Conservation (phyloP, 1,140 invertebrate species). For the Ips typographus region DNA sequence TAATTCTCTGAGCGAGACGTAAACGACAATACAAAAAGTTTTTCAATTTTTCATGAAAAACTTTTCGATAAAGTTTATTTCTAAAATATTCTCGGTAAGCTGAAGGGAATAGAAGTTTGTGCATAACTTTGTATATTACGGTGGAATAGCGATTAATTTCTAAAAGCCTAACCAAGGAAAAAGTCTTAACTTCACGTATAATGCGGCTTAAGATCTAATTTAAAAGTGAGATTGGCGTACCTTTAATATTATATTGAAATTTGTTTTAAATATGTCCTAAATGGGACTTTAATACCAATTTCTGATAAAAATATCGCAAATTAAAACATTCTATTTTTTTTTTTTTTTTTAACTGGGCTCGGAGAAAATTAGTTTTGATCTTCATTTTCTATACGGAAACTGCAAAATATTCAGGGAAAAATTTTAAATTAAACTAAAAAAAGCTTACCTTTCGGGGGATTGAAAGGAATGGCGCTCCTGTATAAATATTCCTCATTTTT, state of each 20-base stretch:
- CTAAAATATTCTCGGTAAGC: conserved; percentile 10
- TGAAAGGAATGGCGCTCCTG: conserved; percentile 84
- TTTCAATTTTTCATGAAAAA: conserved; percentile 21
- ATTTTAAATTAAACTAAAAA: not conserved
- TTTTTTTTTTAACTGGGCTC: too few relatives aligned
- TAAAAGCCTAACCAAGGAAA: conserved; percentile 1
- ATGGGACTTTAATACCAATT: not conserved
- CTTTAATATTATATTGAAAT: conserved; percentile 3
- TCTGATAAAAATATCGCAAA: not conserved
- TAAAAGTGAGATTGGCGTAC: not conserved
- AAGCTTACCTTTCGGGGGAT: conserved; percentile 94
- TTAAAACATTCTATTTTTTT: too few relatives aligned
- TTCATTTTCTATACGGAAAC: too few relatives aligned
- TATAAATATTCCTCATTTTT: conserved; percentile 90
- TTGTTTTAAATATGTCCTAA: not conserved
- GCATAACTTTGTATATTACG: conserved; percentile 14
- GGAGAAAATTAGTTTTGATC: too few relatives aligned
- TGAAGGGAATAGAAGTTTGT: conserved; percentile 18
- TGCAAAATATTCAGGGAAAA: too few relatives aligned
- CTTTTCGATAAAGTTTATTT: conserved; percentile 20
- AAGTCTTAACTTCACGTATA: conserved; percentile 1
- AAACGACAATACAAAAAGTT: conserved; percentile 20
- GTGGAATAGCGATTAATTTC: conserved; percentile 10
- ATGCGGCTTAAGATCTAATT: conserved; percentile 6
- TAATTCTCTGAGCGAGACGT: conserved; percentile 1